Evolutionary conservation across 37 sponge, comb jelly and placozoan species (phyloP), one percentile per base, ranked within the genome.

Genomic region (Chondrilla cf. caribensis): DNA sequence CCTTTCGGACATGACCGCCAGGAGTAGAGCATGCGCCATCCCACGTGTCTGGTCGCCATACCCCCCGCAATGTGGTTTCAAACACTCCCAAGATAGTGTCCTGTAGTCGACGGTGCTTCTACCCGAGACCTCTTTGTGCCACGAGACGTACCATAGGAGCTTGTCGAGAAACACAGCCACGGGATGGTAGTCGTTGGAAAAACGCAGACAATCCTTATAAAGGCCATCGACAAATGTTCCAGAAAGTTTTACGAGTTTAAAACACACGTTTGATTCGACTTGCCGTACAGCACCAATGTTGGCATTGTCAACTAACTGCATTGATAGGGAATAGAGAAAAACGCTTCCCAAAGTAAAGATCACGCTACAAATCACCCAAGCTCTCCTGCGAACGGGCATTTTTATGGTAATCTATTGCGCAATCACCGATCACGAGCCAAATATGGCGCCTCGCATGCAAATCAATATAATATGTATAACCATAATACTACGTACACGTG

Each of bases 21-120:
- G 28, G 35, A 67, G 33, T 28, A 67, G 29, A 33, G 68, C 28
- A 67, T 67, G 35, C 2, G 68, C 68, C 35, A 67, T 26, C 32
- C 68, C 68, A 29, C 68, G 68, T 6, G 29, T 67, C 68, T 67
- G 68, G 68, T 67, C 68, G 35, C 68, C 68, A 67, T 67, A 67
- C 1, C 68, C 68, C 1, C 68, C 68, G 68, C 68, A 67, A 4
- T 6, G 35, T 6, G 68, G 68, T 33, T 28, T 67, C 1, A 67
- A 33, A 26, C 68, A 67, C 68, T 67, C 29, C 68, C 68, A 67
- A 1, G 68, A 31, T 33, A 67, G 68, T 1, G 68, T 33, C 68
- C 33, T 28, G 35, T 29, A 33, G 68, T 28, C 33, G 35, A 33
- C 14, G 35, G 32, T 33, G 24, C 17, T 29, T 26, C 35, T 28